Percentiles rank a stretch among this genome's conserved stretches.
Conservation (phyloP, 2,888 invertebrate genomes). For the Ectobius pallidus region DNA sequence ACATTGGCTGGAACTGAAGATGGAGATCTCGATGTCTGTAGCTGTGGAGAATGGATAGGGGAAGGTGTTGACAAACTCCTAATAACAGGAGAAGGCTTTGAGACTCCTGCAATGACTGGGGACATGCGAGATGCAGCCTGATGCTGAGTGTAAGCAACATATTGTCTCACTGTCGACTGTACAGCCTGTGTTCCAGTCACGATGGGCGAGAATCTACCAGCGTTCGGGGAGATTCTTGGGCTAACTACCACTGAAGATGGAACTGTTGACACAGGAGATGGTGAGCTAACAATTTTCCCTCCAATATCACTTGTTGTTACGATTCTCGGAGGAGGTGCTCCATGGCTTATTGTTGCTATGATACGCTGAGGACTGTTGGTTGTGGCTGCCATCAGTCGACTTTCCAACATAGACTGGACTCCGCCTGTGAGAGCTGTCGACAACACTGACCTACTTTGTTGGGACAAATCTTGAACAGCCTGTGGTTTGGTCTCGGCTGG, state of each 20-base stretch:
- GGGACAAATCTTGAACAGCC: too few relatives aligned
- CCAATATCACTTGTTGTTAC: background rate
- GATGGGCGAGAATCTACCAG: background rate
- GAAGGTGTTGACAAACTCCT: conserved; percentile 21
- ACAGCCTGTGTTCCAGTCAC: background rate
- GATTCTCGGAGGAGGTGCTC: background rate
- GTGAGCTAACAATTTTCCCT: background rate
- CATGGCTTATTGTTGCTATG: background rate
- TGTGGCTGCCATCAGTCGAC: conserved; percentile 1
- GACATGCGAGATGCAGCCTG: conserved; percentile 1
- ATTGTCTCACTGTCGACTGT: conserved; percentile 2
- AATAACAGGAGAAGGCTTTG: conserved; percentile 26
- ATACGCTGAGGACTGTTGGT: background rate
- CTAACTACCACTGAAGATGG: conserved; percentile 23
- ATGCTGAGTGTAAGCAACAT: conserved; percentile 15
- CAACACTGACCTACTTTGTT: background rate
- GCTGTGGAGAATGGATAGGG: conserved; percentile 20
- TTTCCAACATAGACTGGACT: conserved; percentile 27
- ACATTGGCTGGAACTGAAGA: background rate
- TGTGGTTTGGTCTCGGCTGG: too few relatives aligned
- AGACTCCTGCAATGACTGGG: conserved; percentile 3
- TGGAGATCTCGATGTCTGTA: conserved; percentile 4
- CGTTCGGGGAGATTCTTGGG: conserved; percentile 9
- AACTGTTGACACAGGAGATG: background rate
- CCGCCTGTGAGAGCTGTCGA: background rate